Evolutionary conservation across 2,113 vertebrate genomes (phyloP).

Genomic region (Cebidichthys violaceus): DNA sequence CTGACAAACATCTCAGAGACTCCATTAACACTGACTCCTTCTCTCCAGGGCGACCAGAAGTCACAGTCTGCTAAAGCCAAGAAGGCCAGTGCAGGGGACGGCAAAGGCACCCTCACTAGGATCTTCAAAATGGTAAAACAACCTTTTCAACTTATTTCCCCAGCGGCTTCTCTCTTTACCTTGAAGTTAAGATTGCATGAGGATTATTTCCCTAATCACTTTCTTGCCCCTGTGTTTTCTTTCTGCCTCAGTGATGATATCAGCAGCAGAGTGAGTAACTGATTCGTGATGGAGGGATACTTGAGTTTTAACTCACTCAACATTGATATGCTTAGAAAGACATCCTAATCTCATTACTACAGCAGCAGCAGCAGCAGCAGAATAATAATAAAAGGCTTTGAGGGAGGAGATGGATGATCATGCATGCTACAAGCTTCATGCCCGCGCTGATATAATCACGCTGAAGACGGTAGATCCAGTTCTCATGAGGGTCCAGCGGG

Average conservation of each 20-base stretch:
- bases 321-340: conserved; percentile 51
- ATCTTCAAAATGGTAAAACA: conserved; percentile 97
- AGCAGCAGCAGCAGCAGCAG: conserved; percentile 48
- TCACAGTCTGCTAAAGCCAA: conserved; percentile 86
- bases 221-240: conserved; percentile 30
- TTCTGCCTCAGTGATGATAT: conserved; percentile 77
- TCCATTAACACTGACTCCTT: conserved; percentile 13
- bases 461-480: conserved; percentile 23
- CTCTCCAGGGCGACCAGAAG: conserved; percentile 81
- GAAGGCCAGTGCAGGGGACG: conserved; percentile 90
- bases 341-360: conserved; percentile 62
- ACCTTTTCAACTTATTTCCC: neutral
- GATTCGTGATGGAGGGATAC: conserved; percentile 36
- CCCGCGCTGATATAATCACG: conserved; percentile 35
- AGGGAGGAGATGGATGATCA: conserved; percentile 28
- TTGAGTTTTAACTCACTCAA: conserved; percentile 49
- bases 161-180: neutral
- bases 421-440: conserved; percentile 45
- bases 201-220: conserved; percentile 22
- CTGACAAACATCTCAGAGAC: neutral
- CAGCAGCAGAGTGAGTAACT: conserved; percentile 80
- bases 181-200: conserved; percentile 5
- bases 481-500: conserved; percentile 1
- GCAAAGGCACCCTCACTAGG: conserved; percentile 94
- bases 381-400: conserved; percentile 70